Conservation (phyloP, 1,140 invertebrate species). For the Archivesica marissinica region DNA sequence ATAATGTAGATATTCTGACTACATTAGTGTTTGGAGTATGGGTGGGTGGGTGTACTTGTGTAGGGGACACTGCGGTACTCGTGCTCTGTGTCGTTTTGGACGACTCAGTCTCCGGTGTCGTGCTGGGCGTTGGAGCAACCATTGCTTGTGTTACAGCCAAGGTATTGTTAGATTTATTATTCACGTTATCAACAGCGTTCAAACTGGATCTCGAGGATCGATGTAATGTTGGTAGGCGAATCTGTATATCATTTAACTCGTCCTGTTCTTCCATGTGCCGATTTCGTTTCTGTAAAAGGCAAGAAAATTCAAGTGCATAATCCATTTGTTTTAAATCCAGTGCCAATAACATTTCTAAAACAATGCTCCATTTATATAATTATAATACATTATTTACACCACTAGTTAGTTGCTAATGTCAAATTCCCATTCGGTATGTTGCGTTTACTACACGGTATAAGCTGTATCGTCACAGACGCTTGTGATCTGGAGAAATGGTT, state of each 20-base stretch:
- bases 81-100: conserved; percentile 71
- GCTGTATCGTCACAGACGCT: no score
- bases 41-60: conserved; percentile 24
- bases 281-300: conserved; percentile 57
- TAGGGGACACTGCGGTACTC: conserved; percentile 70
- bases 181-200: conserved; percentile 75
- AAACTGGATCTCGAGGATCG: conserved; percentile 80
- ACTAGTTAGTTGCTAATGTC: no score
- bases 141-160: conserved; percentile 79
- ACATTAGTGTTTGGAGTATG: conserved; percentile 73
- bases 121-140: conserved; percentile 78
- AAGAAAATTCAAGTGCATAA: no score
- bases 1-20: conserved; percentile 79
- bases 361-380: no score
- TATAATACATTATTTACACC: no score
- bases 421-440: no score
- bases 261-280: conserved; percentile 81
- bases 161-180: conserved; percentile 75
- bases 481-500: no score
- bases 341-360: no score
- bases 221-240: conserved; percentile 81
- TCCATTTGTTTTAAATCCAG: no score
- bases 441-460: no score
- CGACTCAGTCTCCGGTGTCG: conserved; percentile 78
- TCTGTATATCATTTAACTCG: conserved; percentile 85